Evolutionary conservation across 2,113 vertebrate species (phyloP), one percentile per base, ranked within the genome.

Genomic region (Lanius collurio): DNA sequence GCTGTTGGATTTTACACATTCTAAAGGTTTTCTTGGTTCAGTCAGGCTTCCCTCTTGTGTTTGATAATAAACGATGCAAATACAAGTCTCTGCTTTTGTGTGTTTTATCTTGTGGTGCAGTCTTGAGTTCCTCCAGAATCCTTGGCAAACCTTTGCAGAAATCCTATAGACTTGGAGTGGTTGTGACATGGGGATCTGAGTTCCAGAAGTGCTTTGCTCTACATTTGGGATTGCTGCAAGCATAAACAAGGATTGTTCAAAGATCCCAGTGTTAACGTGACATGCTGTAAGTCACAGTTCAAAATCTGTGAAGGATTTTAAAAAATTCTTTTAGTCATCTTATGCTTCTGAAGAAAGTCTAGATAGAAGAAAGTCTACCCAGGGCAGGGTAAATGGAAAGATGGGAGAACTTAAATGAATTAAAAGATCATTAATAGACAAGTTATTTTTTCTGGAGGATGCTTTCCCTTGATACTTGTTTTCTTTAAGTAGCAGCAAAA

Each of bases 391-490:
- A 76, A 74, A 52, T 33, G 13, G 47, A 65, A 84, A 24, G 44
- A 13, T 37, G 24, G 35, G 31, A 74, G 41, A 81, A 14, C 22
- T 68, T 74, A 57, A 52, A 62, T 64, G 28, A 90, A 83, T 81
- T 81, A 83, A 56, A 93, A 90, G 35, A 64, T 59, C 0, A 1
- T 95, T 74, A 87, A 53, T 30, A 49, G 75, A 53, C 39, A 69
- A 46, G 7, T 17, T 87, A 89, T 80, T 93, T 71, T 65, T 41
- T 14, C 77, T 76, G n/a, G 41, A 57, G 60, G 77, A 86, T 26
- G 33, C 42, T 87, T 94, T 87, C 73, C 69, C 86, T 88, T 13
- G 41, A 88, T 97, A 97, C 96, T 97, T 97, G 89, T 95, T 97
- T 96, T 89, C 82, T 92, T 83, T 92, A 96, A 96, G 95, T 87